A percentile compares a stretch with the other conserved stretches of the same genome.
phyloP scores from a whole-genome alignment of 1,140 invertebrate species.

The Globodera ellingtonae region DNA sequence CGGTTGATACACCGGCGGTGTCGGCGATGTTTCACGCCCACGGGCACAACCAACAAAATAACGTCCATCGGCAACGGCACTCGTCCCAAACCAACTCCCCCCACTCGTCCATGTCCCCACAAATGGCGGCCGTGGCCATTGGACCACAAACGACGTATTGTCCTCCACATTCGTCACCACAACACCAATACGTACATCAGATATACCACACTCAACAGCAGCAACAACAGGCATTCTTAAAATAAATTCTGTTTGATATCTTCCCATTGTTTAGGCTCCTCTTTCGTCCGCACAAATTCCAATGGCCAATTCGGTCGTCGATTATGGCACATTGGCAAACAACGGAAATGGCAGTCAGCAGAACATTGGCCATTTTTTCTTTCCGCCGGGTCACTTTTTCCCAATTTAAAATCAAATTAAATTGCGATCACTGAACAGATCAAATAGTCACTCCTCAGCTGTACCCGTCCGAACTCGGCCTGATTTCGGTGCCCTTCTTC shows the following conservation, averaged over 20 bases:
- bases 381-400: neutral
- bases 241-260: neutral
- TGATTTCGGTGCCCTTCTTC: neutral
- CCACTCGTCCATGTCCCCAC: neutral
- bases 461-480: neutral
- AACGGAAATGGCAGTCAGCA: neutral
- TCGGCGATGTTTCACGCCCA: neutral
- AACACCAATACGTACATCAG: slow-evolving; percentile 18
- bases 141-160: neutral
- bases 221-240: neutral
- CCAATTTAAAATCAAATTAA: too few species aligned
- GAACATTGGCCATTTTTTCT: neutral
- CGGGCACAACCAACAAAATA: neutral
- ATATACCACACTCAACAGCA: neutral
- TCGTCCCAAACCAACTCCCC: neutral
- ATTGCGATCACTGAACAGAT: too few species aligned
- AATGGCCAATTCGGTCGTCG: neutral
- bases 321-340: neutral
- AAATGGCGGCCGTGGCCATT: neutral
- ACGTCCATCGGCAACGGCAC: neutral
- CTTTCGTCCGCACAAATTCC: neutral
- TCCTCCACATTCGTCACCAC: neutral
- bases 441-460: too few species aligned
- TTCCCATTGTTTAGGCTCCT: neutral
- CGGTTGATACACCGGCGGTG: neutral